Base-by-base conservation (phyloP, 1,140 invertebrate species). In the Sminthurinus signatus region DNA sequence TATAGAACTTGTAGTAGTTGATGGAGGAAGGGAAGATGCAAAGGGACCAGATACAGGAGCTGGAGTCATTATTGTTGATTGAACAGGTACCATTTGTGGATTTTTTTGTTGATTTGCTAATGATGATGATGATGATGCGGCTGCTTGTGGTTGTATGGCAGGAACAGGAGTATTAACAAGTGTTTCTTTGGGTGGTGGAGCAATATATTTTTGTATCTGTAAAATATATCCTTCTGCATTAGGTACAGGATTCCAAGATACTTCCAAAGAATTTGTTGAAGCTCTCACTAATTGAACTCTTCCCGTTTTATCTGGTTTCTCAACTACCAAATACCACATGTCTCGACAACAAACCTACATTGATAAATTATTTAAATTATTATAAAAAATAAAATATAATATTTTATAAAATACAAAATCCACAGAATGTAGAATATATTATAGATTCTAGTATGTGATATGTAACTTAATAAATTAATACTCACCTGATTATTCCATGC, bases 401-500 rank as follows among this genome's bases (percentile, higher is more conserved):
- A n/a, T n/a, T n/a, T n/a, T n/a, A n/a, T n/a, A n/a, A n/a, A n/a
- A n/a, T n/a, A n/a, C n/a, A n/a, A n/a, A n/a, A n/a, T n/a, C n/a
- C n/a, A n/a, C n/a, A n/a, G n/a, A n/a, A n/a, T n/a, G n/a, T n/a
- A n/a, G n/a, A n/a, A n/a, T n/a, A n/a, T n/a, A n/a, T n/a, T n/a
- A n/a, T n/a, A n/a, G n/a, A n/a, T n/a, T n/a, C n/a, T n/a, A n/a
- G n/a, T n/a, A n/a, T n/a, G n/a, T n/a, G n/a, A n/a, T n/a, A n/a
- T n/a, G 12, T 36, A 17, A 25, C 42, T 2, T 0, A 27, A 59
- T 21, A 28, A 36, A 27, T n/a, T n/a, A n/a, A n/a, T n/a, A n/a
- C n/a, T 77, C 71, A 90, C 92, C 83, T 99, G 96, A 81, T 98
- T 98, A 80, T 98, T 98, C 95, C 94, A 98, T 57, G 96, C 93